Base-by-base conservation (phyloP, 2,797 vertebrate genomes). In the Chelonia mydas region DNA sequence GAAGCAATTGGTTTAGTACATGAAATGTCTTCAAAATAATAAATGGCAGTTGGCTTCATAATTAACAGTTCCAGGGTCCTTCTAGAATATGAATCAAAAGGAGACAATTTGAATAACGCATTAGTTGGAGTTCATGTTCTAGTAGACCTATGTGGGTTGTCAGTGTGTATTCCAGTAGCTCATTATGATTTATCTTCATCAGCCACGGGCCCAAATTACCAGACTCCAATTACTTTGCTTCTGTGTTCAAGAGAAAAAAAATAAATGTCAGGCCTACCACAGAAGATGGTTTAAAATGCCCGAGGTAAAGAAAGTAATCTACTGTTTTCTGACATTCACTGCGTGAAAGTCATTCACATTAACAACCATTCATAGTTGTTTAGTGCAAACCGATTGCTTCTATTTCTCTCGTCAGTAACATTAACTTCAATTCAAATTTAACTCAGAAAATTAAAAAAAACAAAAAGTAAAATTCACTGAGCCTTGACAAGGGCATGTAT, bases 301-400 rank as follows among this genome's bases (percentile, higher is more conserved):
- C 0, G 97, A 98, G 98, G 98, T 98, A 98, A 98, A 95, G 97
- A 98, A 98, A 98, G 98, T 98, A 98, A 98, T 98, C 98, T 98
- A 98, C 96, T 97, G 95, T 97, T 98, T 97, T 94, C 96, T 98
- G 97, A 98, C 98, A 97, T 98, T 97, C 86, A 54, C 97, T 98
- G 98, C 97, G 96, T 97, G 97, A 98, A 98, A 98, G 97, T 98
- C 98, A 98, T 98, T 98, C 97, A 96, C 97, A 98, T 98, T 98
- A 98, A 98, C 98, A 98, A 97, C 97, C 96, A 97, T 98, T 98
- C 98, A 97, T 97, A 98, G 95, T 98, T 97, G 97, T 97, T 98
- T 98, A 98, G 96, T 97, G 95, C 95, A 98, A 98, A 97, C 96
- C 98, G 98, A 98, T 94, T 97, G 97, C 97, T 97, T 97, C 95